phyloP scores from a whole-genome alignment of 30 jellyfish, hydroid and myxozoan species.

The Aurelia sp. region DNA sequence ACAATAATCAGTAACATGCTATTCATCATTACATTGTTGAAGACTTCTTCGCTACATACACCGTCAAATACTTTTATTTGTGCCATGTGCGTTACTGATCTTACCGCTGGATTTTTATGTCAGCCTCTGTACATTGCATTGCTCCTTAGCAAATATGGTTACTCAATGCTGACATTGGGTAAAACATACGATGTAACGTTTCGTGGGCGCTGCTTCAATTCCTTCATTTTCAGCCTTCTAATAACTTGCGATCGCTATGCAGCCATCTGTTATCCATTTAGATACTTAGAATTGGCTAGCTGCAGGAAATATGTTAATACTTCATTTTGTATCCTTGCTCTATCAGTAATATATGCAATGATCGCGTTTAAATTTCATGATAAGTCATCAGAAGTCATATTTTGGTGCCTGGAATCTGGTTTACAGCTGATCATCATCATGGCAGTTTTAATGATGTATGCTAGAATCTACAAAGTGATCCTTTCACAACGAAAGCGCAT shows the following conservation, averaged over 20 bases:
- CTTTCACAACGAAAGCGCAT: too few species aligned
- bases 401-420: too few species aligned
- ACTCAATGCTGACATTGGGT: neutral
- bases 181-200: too few species aligned
- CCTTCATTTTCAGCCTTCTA: neutral
- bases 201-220: neutral
- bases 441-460: too few species aligned
- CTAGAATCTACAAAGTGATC: too few species aligned
- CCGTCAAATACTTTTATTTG: constrained; percentile 10
- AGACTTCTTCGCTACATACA: neutral
- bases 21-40: constrained; percentile 5
- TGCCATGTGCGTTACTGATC: constrained; percentile 10
- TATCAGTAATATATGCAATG: neutral
- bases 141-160: neutral
- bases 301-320: too few species aligned
- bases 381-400: too few species aligned
- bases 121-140: constrained; percentile 5
- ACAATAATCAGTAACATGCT: constrained; percentile 3
- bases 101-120: neutral
- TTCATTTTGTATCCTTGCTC: too few species aligned
- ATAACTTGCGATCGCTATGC: too few species aligned
- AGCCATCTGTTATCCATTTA: neutral
- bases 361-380: too few species aligned
- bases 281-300: constrained; percentile 9
- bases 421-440: too few species aligned